Base-by-base conservation (phyloP, 2,888 invertebrate genomes). In the Caenorhabditis auriculariae region DNA sequence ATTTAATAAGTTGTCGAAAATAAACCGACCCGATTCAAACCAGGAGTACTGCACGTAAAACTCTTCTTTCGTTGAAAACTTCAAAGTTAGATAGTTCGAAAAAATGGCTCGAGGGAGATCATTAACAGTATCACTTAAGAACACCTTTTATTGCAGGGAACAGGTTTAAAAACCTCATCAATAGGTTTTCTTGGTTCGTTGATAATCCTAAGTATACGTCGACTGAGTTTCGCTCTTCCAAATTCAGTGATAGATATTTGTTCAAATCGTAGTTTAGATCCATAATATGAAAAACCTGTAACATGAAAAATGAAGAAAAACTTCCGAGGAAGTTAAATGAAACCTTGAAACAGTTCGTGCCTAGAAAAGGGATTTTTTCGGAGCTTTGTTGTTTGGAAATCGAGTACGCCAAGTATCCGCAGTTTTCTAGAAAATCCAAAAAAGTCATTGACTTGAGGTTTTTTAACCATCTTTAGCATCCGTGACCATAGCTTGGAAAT, bases 401-500 rank as follows among this genome's bases (percentile, higher is more conserved):
- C 19, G 48, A 46, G 27, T 60, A 47, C 6, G 54, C 59, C 6
- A 54, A 5, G 23, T 44, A 37, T 17, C 45, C 59, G 38, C 59
- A 59, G 6, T 29, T 21, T 6, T 28, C 3, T 23, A 3, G 37
- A 15, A 46, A 12, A 12, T 39, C 23, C 32, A 54, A n/a, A n/a
- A n/a, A n/a, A n/a, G n/a, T n/a, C n/a, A n/a, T n/a, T n/a, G n/a
- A n/a, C n/a, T n/a, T n/a, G n/a, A n/a, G n/a, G n/a, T n/a, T n/a
- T n/a, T n/a, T n/a, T n/a, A n/a, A n/a, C n/a, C n/a, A n/a, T n/a
- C n/a, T n/a, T n/a, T n/a, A n/a, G n/a, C 32, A 41, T 59, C 59
- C 2, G 59, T 59, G 1, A 59, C 24, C 54, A 59, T 35, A 29
- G 54, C 51, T 51, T 60, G 54, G 19, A 60, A 60, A 48, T 60